Evolutionary conservation across 2,113 vertebrate genomes (phyloP).

Genomic region (Albula glossodonta): DNA sequence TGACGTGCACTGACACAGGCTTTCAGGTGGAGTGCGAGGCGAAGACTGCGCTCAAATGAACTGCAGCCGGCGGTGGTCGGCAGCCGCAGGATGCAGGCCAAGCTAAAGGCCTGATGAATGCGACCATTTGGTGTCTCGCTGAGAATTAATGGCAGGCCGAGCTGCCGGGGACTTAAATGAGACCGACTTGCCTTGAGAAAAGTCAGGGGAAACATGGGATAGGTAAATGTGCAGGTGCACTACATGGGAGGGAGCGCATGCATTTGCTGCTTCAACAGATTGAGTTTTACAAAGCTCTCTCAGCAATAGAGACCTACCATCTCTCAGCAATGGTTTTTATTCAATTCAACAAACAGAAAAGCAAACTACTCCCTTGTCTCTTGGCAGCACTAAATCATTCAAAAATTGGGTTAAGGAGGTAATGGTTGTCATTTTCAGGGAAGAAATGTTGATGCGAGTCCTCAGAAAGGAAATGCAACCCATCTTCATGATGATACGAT

Average conservation of each 20-base stretch:
- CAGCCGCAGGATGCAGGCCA: constrained; percentile 15
- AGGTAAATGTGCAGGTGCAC: constrained; percentile 38
- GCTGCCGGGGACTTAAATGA: constrained; percentile 34
- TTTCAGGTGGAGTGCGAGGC: constrained; percentile 34
- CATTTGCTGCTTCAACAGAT: constrained; percentile 29
- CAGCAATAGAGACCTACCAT: constrained; percentile 47
- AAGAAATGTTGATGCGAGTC: constrained; percentile 56
- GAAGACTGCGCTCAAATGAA: constrained; percentile 40
- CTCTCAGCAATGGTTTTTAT: constrained; percentile 59
- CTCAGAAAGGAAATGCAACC: constrained; percentile 65
- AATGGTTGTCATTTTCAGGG: constrained; percentile 64
- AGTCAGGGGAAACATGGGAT: background rate
- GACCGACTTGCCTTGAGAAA: constrained; percentile 24
- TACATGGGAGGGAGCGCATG: constrained; percentile 10
- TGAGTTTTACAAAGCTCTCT: constrained; percentile 37
- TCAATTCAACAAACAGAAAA: constrained; percentile 62
- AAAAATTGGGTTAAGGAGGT: constrained; percentile 72
- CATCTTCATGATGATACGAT: constrained; percentile 68
- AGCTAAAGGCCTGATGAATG: constrained; percentile 23
- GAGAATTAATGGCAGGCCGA: constrained; percentile 33
- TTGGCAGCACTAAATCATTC: constrained; percentile 67
- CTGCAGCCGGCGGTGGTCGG: constrained; percentile 18
- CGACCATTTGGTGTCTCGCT: constrained; percentile 33
- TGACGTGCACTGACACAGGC: constrained; percentile 42
- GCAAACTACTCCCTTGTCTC: constrained; percentile 65